Conservation (phyloP, 92 coral and sea anemone species). For the Nematostella vectensis region DNA sequence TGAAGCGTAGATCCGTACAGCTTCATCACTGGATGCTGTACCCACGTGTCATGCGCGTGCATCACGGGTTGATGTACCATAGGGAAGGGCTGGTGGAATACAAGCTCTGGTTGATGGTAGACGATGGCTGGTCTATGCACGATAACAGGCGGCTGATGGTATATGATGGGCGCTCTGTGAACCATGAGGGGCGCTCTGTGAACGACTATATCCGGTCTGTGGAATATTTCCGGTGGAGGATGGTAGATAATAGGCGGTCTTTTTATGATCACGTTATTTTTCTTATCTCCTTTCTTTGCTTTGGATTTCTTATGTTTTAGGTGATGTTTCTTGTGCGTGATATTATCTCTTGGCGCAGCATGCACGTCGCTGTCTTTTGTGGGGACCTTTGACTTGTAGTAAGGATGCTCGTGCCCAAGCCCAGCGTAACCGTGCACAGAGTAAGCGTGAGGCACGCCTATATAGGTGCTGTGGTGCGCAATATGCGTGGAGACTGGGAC, state of each 20-base stretch:
- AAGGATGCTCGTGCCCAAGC: conserved; percentile 19
- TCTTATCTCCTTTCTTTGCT: conserved; percentile 67
- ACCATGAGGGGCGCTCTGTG: conserved; percentile 93
- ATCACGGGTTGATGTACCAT: conserved; percentile 72
- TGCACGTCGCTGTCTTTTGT: conserved; percentile 18
- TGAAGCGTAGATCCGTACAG: conserved; percentile 48
- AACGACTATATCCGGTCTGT: conserved; percentile 91
- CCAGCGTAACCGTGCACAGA: conserved; percentile 41
- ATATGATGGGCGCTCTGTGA: conserved; percentile 89
- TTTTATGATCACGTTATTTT: conserved; percentile 69
- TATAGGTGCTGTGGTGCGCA: conserved; percentile 51
- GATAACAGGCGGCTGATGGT: conserved; percentile 93
- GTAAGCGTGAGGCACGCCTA: conserved; percentile 61
- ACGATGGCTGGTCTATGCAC: conserved; percentile 94
- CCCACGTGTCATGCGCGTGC: conserved; percentile 74
- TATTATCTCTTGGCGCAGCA: conserved; percentile 45
- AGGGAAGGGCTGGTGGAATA: conserved; percentile 85
- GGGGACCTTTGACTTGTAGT: conserved; percentile 57
- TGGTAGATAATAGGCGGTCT: conserved; percentile 96
- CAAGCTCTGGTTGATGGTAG: conserved; percentile 77
- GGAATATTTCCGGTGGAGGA: conserved; percentile 95
- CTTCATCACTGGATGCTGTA: conserved; percentile 42
- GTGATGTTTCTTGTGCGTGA: conserved; percentile 26
- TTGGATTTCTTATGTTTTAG: conserved; percentile 41
- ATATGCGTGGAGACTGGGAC: conserved; percentile 47